Base-by-base conservation (phyloP, 2,888 invertebrate species). In the Tenthredo amoena region DNA sequence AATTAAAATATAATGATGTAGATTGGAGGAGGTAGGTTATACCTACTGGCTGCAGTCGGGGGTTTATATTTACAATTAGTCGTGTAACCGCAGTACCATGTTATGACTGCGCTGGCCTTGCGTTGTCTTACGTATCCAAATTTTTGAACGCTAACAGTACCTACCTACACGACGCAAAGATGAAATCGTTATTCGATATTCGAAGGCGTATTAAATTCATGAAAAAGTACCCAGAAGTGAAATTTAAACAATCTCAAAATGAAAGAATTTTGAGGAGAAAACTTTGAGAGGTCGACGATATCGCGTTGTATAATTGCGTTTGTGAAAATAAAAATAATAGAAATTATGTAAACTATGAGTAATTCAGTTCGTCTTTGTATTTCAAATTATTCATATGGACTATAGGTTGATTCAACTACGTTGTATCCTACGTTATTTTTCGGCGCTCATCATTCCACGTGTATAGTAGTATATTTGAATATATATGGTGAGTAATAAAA, bases 401-500 rank as follows among this genome's bases (percentile, higher is more conserved):
- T 34, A 34, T 34, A 9, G 7, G 12, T 43, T 43, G 43, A 43
- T 43, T 12, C 43, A 43, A 43, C 10, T 12, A 12, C 12, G 10
- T 43, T 43, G n/a, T 50, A 50, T 50, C 37, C 18, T 71, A 26
- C 21, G 68, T 43, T 50, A 79, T 37, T 79, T 58, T 58, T 34
- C 15, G 34, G n/a, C 10, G 31, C 76, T 40, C 40, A 37, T 72
- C 9, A n/a, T 37, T 40, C 15, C 18, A 15, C 26, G 43, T n/a
- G 34, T 76, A 15, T 47, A 18, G 15, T 2, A 4, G 40, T 21
- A 9, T n/a, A 26, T 7, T 47, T 50, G 15, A n/a, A n/a, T 58
- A n/a, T 79, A 31, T 21, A 58, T 55, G 34, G 55, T 62, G n/a
- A 77, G 76, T 79, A 58, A 79, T 79, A 55, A 62, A 55, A 21